Percentiles rank a stretch among this genome's conserved stretches.
These are phyloP conservation scores for Psittacula derbiana DNA, from an alignment of 2,797 vertebrate genomes.

Conservation along the genomic window DNA sequence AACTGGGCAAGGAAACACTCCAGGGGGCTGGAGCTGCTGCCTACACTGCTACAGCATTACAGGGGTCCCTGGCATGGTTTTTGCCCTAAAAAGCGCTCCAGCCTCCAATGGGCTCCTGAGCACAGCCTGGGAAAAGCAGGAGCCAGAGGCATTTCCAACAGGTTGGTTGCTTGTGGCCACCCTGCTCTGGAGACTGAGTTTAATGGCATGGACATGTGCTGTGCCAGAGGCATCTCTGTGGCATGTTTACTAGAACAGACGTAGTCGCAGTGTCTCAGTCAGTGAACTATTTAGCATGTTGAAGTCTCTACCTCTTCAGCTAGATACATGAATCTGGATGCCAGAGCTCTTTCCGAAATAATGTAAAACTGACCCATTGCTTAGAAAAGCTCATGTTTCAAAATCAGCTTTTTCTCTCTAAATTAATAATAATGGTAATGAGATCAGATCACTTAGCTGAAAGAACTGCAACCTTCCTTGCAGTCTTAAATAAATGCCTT, in stretches of 20 bases:
- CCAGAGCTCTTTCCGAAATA: background rate
- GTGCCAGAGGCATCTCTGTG: background rate
- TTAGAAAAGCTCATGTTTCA: background rate
- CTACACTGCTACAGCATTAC: background rate
- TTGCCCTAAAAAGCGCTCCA: background rate
- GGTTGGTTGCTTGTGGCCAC: background rate
- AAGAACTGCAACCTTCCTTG: background rate
- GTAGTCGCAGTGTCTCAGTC: background rate
- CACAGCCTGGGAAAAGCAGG: background rate
- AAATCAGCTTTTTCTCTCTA: background rate
- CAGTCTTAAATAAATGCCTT: background rate
- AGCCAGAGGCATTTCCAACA: background rate
- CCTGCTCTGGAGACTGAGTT: background rate
- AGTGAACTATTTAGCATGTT: background rate
- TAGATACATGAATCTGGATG: background rate
- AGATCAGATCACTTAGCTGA: background rate
- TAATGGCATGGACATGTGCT: fast-evolving
- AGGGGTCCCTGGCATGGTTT: fast-evolving
- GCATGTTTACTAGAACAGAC: background rate
- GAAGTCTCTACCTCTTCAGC: background rate
- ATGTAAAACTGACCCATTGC: background rate
- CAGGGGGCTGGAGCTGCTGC: background rate
- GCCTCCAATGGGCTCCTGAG: background rate
- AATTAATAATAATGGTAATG: background rate
- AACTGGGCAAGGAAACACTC: background rate